Evolutionary conservation across 1,140 invertebrate species (phyloP), one percentile per base, ranked within the genome.

Genomic region (Cepaea nemoralis): DNA sequence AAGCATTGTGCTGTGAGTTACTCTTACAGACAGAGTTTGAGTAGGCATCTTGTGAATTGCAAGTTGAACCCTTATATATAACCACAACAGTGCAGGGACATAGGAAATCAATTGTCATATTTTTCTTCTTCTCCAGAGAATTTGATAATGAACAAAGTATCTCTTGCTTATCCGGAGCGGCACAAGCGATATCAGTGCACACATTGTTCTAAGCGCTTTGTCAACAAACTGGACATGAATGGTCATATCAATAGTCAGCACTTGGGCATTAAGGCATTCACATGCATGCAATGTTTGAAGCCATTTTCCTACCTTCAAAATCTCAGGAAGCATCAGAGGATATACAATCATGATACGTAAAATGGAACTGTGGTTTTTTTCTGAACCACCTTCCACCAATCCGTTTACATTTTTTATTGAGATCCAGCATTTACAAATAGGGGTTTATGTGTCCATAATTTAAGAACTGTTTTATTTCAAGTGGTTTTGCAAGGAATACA

Each of bases 171-270:
- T 27, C 50, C 33, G 42, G 42, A 80, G 66, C 69, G 40, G 27
- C 48, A 69, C 70, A 81, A 81, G 50, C 50, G 55, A 70, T 69
- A 82, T 76, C 70, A 77, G 45, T 67, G 73, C 27, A 48, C 39
- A 45, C 70, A 74, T 69, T 82, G 59, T 66, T 35, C 37, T 31
- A 82, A 82, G 67, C 48, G 79, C 31, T 63, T 33, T 40, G 77
- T 81, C 66, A 77, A 77, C 66, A 55, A 71, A 45, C 48, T 40
- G 31, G 71, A 76, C 70, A 39, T 80, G 33, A 73, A 81, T 77
- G 82, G 82, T 22, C 82, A 83, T 67, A 40, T 83, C 31, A 81
- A 80, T 69, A 79, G 79, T 67, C 78, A 81, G n/a, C 82, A 83
- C 50, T 50, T 81, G 19, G 78, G 78, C 50, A 63, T 81, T 35